Percentiles rank a stretch among this genome's conserved stretches.
phyloP scores from a whole-genome alignment of 1,140 invertebrate genomes.

The Drosophila simulans region DNA sequence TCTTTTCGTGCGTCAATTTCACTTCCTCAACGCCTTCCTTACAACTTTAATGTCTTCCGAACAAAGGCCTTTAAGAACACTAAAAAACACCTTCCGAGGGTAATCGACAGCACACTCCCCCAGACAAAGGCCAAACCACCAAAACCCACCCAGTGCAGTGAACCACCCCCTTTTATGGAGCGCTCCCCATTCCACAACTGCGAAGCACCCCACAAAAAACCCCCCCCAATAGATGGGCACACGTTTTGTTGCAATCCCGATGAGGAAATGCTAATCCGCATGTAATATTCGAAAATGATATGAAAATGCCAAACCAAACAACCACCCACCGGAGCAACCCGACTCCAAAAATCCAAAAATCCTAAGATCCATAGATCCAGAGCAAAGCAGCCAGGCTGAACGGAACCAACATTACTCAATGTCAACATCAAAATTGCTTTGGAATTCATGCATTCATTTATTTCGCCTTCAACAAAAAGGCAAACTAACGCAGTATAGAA shows the following conservation, averaged over 20 bases:
- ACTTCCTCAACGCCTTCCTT: not conserved
- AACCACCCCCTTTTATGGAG: constrained; percentile 61
- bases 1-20: not conserved
- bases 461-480: constrained; percentile 56
- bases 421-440: constrained; percentile 82
- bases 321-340: constrained; percentile 56
- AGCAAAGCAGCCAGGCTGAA: constrained; percentile 7
- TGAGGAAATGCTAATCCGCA: constrained; percentile 84
- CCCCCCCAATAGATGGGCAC: constrained; percentile 57
- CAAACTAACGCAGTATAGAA: constrained; percentile 58
- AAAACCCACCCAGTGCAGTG: constrained; percentile 14
- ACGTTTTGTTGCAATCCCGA: constrained; percentile 79
- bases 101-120: constrained; percentile 45
- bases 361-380: not conserved
- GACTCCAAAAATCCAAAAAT: not conserved
- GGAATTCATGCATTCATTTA: constrained; percentile 79
- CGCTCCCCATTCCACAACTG: constrained; percentile 7
- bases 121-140: constrained; percentile 22
- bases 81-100: constrained; percentile 40
- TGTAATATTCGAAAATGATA: constrained; percentile 84
- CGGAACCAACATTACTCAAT: constrained; percentile 79
- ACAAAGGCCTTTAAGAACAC: constrained; percentile 28
- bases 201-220: constrained; percentile 17
- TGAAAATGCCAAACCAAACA: constrained; percentile 80
- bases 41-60: constrained; percentile 22